Evolutionary conservation across 92 coral and sea anemone species (phyloP).

Genomic region (Paragorgia papillata): DNA sequence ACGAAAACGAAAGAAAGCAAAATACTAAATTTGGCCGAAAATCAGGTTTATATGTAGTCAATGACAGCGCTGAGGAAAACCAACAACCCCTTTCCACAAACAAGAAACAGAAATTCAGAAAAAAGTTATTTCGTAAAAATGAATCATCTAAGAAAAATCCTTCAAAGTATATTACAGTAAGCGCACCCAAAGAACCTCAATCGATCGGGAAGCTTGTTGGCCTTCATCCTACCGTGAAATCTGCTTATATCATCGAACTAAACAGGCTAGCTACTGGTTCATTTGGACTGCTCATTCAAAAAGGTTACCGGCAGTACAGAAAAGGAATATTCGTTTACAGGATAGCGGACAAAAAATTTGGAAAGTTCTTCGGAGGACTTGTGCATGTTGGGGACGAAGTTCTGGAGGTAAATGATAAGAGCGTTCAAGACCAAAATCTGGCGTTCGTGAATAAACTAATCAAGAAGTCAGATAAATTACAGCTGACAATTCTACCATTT

Average conservation of each 20-base stretch:
- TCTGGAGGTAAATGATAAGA: slow-evolving; percentile 76
- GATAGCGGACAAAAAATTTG: slow-evolving; percentile 75
- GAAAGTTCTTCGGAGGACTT: slow-evolving; percentile 89
- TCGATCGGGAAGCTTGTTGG: slow-evolving; percentile 71
- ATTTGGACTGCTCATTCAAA: slow-evolving; percentile 90
- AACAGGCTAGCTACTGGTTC: slow-evolving; percentile 73
- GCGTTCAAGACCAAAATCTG: slow-evolving; percentile 58
- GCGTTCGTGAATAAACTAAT: slow-evolving; percentile 78
- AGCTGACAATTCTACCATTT: slow-evolving; percentile 75
- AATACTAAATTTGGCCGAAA: slow-evolving; percentile 72
- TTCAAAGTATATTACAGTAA: slow-evolving; percentile 61
- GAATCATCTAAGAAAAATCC: slow-evolving; percentile 49
- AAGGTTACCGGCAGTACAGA: slow-evolving; percentile 70
- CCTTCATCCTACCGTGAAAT: slow-evolving; percentile 68
- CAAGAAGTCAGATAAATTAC: slow-evolving; percentile 75
- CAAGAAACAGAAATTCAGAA: slow-evolving; percentile 37
- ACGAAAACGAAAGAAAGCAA: slow-evolving; percentile 65
- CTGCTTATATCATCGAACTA: slow-evolving; percentile 89
- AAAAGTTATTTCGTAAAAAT: slow-evolving; percentile 52
- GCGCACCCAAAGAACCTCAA: slow-evolving; percentile 78
- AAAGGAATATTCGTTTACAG: slow-evolving; percentile 86
- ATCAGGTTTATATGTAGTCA: slow-evolving; percentile 91
- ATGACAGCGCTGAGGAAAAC: slow-evolving; percentile 70
- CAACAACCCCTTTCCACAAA: slow-evolving; percentile 60
- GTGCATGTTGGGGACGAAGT: slow-evolving; percentile 93